phyloP scores from a whole-genome alignment of 2,888 invertebrate species.

The Aleiodes testaceus region DNA sequence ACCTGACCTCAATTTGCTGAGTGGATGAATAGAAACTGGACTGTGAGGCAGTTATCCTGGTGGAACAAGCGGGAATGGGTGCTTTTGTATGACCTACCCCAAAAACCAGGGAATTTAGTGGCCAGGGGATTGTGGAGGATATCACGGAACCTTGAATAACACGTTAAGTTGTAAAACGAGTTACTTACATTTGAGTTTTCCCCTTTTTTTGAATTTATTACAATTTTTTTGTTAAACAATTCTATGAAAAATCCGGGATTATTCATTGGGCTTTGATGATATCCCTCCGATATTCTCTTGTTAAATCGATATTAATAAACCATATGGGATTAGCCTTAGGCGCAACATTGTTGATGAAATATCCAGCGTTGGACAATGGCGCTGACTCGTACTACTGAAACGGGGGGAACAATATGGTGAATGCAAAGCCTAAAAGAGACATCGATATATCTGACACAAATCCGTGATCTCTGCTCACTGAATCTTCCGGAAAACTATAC shows the following conservation, averaged over 20 bases:
- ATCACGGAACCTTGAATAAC: background rate
- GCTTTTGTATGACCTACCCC: background rate
- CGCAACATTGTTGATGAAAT: background rate
- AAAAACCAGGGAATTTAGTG: slow-evolving; percentile 17
- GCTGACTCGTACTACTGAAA: background rate
- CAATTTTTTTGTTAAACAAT: no score
- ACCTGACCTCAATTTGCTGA: slow-evolving; percentile 17
- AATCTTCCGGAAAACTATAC: background rate
- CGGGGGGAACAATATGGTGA: background rate
- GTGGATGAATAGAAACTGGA: slow-evolving; percentile 13
- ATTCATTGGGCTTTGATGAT: no score
- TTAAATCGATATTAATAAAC: slow-evolving; percentile 2
- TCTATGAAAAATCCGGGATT: no score
- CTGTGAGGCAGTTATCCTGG: background rate
- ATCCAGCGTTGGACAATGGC: slow-evolving; percentile 4
- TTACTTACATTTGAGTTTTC: no score
- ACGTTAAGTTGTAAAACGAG: background rate
- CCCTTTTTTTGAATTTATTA: no score
- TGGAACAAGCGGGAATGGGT: background rate
- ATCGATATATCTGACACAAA: background rate
- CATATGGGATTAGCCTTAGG: background rate
- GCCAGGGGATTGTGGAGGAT: background rate
- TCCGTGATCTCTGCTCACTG: background rate
- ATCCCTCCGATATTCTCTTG: no score
- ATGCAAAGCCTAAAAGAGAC: slow-evolving; percentile 25